Conservation (phyloP, 2,888 invertebrate species). For the Buathra laborator region DNA sequence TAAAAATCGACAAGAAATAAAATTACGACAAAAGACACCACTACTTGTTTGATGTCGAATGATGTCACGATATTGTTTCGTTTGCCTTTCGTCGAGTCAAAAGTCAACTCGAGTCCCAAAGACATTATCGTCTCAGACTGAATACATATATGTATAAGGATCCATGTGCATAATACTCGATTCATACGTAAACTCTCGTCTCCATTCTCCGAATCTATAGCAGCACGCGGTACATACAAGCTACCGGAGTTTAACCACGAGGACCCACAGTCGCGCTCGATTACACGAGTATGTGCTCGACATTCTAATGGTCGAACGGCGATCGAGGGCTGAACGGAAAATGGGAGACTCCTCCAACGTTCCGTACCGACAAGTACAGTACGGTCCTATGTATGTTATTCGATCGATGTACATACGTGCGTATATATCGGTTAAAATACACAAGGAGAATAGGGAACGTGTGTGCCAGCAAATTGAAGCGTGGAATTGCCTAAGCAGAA, state of each 20-base stretch:
- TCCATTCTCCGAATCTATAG: constrained; percentile 13
- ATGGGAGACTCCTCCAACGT: constrained; percentile 20
- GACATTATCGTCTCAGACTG: background rate
- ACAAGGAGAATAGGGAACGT: constrained; percentile 36
- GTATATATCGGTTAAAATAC: constrained; percentile 33
- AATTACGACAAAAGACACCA: background rate
- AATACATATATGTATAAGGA: background rate
- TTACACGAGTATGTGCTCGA: constrained; percentile 51
- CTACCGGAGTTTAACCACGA: constrained; percentile 3
- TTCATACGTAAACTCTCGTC: constrained; percentile 26
- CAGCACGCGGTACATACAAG: constrained; percentile 7
- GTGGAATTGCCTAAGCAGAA: constrained; percentile 78
- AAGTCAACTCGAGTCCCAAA: background rate
- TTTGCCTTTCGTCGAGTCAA: too few relatives aligned
- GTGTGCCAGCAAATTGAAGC: constrained; percentile 72
- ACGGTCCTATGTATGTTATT: background rate
- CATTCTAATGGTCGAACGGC: constrained; percentile 50
- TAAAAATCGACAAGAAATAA: background rate
- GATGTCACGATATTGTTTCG: too few relatives aligned
- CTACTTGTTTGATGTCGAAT: too few relatives aligned
- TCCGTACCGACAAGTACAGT: background rate
- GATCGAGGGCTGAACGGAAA: constrained; percentile 44
- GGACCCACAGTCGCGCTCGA: constrained; percentile 34
- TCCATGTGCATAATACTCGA: background rate
- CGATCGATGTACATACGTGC: background rate